These are phyloP conservation scores for Pentamera pediparva DNA, from an alignment of 53 echinoderm and acorn worm genomes.

Conservation along the genomic window DNA sequence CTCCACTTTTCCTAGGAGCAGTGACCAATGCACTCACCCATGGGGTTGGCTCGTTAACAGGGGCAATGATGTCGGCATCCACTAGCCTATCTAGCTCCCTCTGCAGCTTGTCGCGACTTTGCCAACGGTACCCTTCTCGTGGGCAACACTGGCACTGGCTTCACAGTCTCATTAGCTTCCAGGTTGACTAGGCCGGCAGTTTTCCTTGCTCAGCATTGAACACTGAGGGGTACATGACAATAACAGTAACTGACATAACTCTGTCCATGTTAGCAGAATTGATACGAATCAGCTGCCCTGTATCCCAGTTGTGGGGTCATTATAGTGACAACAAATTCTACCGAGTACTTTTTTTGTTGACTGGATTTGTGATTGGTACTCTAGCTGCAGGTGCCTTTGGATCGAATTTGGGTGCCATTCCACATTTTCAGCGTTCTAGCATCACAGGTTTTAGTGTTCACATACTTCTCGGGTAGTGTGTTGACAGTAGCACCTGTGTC, in stretches of 20 bases:
- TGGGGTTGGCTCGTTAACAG: constrained; percentile 42
- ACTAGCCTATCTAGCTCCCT: constrained; percentile 36
- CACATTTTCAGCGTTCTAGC: constrained; percentile 32
- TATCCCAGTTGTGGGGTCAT: constrained; percentile 41
- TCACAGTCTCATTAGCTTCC: no score
- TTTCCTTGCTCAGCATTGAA: constrained; percentile 30
- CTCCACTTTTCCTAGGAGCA: constrained; percentile 45
- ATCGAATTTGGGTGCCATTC: constrained; percentile 25
- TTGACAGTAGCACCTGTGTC: constrained; percentile 63
- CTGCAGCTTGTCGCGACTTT: no score
- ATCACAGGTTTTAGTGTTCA: not conserved
- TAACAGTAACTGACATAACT: constrained; percentile 12
- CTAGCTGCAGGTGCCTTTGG: constrained; percentile 29
- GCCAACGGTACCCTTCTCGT: constrained; percentile 42
- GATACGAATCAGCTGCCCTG: constrained; percentile 48
- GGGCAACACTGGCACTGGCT: no score
- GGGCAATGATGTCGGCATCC: constrained; percentile 35
- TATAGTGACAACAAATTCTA: constrained; percentile 47
- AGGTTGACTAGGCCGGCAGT: no score
- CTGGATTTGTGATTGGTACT: constrained; percentile 23
- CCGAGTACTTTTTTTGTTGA: constrained; percentile 46
- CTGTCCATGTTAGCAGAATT: constrained; percentile 48
- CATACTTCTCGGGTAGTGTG: constrained; percentile 37
- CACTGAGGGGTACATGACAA: constrained; percentile 32
- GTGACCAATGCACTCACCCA: constrained; percentile 56